phyloP scores from a whole-genome alignment of 1,140 invertebrate genomes.

The Tetramorium simillimum region DNA sequence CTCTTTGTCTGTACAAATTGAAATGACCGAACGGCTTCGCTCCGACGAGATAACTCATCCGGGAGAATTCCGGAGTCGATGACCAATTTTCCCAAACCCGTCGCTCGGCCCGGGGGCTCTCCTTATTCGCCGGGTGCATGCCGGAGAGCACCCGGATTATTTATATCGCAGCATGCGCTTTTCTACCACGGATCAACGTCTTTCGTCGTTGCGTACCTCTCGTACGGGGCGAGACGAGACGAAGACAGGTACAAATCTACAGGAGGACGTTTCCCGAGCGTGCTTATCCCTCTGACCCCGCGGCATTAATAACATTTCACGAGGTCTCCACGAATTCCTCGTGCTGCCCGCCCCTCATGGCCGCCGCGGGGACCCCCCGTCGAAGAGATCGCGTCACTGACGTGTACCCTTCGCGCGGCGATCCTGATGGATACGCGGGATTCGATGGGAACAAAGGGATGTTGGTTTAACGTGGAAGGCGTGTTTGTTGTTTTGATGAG shows the following conservation, averaged over 20 bases:
- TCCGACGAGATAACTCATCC: conserved; percentile 27
- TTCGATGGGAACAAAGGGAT: conserved; percentile 82
- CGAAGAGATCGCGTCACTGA: conserved; percentile 71
- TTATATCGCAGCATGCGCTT: conserved; percentile 56
- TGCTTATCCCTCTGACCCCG: conserved; percentile 47
- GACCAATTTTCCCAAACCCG: conserved; percentile 48
- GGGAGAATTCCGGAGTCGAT: conserved; percentile 30
- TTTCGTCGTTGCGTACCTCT: conserved; percentile 38
- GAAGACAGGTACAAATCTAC: conserved; percentile 61
- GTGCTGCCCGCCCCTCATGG: not conserved
- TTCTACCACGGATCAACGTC: conserved; percentile 52
- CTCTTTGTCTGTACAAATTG: conserved; percentile 35
- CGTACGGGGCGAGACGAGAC: conserved; percentile 30
- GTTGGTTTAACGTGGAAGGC: conserved; percentile 82
- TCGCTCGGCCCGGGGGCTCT: not conserved
- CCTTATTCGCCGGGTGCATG: not conserved
- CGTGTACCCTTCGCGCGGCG: conserved; percentile 68
- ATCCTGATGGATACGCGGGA: conserved; percentile 83
- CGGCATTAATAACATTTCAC: conserved; percentile 65
- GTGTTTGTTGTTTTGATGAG: conserved; percentile 85
- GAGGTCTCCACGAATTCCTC: conserved; percentile 57
- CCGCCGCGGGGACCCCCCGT: conserved; percentile 42
- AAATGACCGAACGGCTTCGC: conserved; percentile 8
- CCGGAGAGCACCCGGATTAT: conserved; percentile 36
- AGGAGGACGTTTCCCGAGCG: conserved; percentile 40